Evolutionary conservation across 2,113 vertebrate genomes (phyloP), one percentile per base, ranked within the genome.

Genomic region (Litocranius walleri): DNA sequence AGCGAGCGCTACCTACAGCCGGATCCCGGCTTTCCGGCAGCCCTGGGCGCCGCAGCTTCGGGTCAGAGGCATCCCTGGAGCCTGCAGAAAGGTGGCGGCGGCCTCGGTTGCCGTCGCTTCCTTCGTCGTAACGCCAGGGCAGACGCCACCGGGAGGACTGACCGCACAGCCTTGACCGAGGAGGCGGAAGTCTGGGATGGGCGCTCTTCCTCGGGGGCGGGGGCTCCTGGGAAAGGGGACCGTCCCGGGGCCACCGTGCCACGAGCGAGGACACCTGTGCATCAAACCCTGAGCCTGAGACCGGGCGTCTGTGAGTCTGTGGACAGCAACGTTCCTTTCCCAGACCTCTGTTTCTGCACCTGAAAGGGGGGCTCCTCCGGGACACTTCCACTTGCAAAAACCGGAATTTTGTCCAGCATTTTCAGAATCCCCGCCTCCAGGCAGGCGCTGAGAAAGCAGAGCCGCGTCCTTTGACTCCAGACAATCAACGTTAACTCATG

Each of bases 331-430:
- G 91, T 99, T 99, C 0, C 98, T 98, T 97, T 99, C 50, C 99
- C 98, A 99, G 97, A 97, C 99, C 99, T 98, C 98, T 98, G 98
- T 99, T 85, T 99, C 98, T 99, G 99, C 98, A 98, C 97, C 98
- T 99, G 71, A 84, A 83, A 61, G 29, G 78, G 45, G 57, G 40
- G 3, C 45, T 43, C 45, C 71, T 54, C 48, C 19, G 30, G n/a
- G 64, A 74, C 57, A 52, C 15, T 52, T 74, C 21, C 23, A 1
- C 10, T 48, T 80, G 30, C 57, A 84, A 67, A 94, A 56, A 23
- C 30, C 7, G 16, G 30, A 14, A 33, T 96, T 94, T 88, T 17
- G 0, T n/a, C 21, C 40, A 6, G 57, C 77, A 57, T 82, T 56
- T 88, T 84, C 17, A 29, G 87, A 94, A 85, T 88, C 83, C 13